Conservation (phyloP, 92 coral and sea anemone species). For the Desmophyllum pertusum region DNA sequence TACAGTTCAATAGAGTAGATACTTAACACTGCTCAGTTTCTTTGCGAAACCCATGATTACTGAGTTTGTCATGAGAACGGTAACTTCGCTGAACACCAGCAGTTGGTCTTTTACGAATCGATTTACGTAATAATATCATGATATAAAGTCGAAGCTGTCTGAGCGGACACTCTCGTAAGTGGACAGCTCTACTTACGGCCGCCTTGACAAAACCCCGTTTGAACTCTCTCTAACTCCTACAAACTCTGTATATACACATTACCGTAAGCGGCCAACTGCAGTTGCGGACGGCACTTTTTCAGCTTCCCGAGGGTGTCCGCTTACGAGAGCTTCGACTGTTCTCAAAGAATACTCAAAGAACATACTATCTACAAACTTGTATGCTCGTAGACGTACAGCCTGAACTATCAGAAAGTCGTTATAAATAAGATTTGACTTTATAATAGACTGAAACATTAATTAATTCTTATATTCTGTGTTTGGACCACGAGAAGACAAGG, state of each 20-base stretch:
- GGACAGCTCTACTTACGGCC: no score
- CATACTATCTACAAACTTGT: not conserved
- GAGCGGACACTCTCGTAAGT: no score
- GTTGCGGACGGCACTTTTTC: no score
- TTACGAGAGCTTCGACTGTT: slow-evolving; percentile 39
- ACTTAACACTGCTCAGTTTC: not conserved
- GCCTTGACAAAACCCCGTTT: no score
- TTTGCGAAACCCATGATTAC: not conserved
- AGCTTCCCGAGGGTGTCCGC: slow-evolving; percentile 40
- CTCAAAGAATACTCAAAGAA: not conserved
- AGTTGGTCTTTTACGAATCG: not conserved
- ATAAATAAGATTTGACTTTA: not conserved
- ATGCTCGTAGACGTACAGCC: not conserved
- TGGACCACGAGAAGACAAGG: not conserved
- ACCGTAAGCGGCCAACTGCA: no score
- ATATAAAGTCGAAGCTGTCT: no score
- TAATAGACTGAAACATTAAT: not conserved
- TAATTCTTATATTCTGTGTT: not conserved
- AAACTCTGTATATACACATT: no score
- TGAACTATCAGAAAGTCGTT: not conserved
- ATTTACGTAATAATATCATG: no score
- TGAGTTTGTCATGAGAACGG: not conserved
- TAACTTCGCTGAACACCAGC: not conserved
- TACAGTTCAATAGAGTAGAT: not conserved
- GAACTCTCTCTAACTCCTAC: no score